Conservation (phyloP, 1,140 invertebrate genomes). For the Samia ricini region DNA sequence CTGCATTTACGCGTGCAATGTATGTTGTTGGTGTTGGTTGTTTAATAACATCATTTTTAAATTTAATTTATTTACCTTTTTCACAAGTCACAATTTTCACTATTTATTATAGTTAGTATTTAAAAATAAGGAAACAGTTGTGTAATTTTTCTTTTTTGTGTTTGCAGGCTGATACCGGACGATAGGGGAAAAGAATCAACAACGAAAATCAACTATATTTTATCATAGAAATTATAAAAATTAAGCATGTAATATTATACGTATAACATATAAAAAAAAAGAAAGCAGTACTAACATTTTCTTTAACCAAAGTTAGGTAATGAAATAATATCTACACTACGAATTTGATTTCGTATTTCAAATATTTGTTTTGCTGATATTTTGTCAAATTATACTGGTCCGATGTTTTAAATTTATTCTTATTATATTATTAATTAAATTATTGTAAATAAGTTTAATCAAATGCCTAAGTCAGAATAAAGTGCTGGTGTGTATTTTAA, state of each 20-base stretch:
- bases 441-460: slow-evolving; percentile 17
- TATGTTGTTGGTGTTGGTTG: neutral
- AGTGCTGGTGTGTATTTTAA: slow-evolving; percentile 24
- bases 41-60: neutral
- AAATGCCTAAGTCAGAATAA: slow-evolving; percentile 42
- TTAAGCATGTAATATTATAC: neutral
- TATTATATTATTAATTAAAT: neutral
- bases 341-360: neutral
- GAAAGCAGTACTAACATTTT: neutral
- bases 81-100: neutral
- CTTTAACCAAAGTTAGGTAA: slow-evolving; percentile 31
- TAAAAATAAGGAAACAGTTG: neutral
- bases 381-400: neutral
- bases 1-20: neutral
- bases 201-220: slow-evolving; percentile 12
- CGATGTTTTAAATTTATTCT: neutral
- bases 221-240: neutral
- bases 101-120: neutral
- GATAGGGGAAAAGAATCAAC: slow-evolving; percentile 27
- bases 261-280: no score
- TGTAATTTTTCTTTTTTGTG: slow-evolving; percentile 19
- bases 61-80: neutral
- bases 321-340: slow-evolving; percentile 6
- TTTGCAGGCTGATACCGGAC: slow-evolving; percentile 57
- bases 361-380: neutral